phyloP scores from a whole-genome alignment of 2,888 invertebrate species.

The Thecocarcelia acutangulata region DNA sequence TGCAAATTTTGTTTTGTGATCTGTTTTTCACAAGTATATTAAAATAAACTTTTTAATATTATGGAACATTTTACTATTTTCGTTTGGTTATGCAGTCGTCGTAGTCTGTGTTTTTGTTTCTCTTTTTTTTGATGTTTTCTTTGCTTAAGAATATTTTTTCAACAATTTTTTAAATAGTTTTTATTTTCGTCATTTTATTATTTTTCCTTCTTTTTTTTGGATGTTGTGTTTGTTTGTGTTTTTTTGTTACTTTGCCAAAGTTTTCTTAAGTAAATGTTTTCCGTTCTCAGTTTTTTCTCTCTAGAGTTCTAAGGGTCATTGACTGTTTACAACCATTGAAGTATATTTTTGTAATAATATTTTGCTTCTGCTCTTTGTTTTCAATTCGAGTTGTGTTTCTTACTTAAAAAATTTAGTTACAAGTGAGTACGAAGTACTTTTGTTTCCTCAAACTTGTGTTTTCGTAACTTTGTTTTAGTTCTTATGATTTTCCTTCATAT shows the following conservation, averaged over 20 bases:
- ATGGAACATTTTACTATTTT: slow-evolving; percentile 37
- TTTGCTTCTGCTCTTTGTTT: slow-evolving; percentile 26
- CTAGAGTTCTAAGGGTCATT: slow-evolving; percentile 50
- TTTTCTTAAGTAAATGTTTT: slow-evolving; percentile 56
- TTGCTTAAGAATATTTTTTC: neutral
- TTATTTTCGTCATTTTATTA: slow-evolving; percentile 21
- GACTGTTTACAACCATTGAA: slow-evolving; percentile 66
- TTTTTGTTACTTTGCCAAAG: slow-evolving; percentile 45
- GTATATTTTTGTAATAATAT: slow-evolving; percentile 60
- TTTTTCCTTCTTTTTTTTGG: neutral
- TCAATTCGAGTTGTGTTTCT: slow-evolving; percentile 18
- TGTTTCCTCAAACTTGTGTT: slow-evolving; percentile 37
- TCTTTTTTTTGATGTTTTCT: too few species aligned
- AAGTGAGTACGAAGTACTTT: slow-evolving; percentile 44
- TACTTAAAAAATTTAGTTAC: slow-evolving; percentile 54
- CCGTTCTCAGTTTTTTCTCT: slow-evolving; percentile 8
- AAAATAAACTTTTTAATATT: slow-evolving; percentile 42
- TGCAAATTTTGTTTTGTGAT: neutral
- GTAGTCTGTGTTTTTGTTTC: too few species aligned
- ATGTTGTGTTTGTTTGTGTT: too few species aligned
- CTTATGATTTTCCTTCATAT: slow-evolving; percentile 28
- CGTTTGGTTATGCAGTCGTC: slow-evolving; percentile 1
- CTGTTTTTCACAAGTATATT: slow-evolving; percentile 14
- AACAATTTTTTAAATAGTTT: slow-evolving; percentile 17
- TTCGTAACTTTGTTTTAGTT: slow-evolving; percentile 44